These are phyloP conservation scores for Euwallacea similis DNA, from an alignment of 1,140 invertebrate genomes.

Conservation along the genomic window DNA sequence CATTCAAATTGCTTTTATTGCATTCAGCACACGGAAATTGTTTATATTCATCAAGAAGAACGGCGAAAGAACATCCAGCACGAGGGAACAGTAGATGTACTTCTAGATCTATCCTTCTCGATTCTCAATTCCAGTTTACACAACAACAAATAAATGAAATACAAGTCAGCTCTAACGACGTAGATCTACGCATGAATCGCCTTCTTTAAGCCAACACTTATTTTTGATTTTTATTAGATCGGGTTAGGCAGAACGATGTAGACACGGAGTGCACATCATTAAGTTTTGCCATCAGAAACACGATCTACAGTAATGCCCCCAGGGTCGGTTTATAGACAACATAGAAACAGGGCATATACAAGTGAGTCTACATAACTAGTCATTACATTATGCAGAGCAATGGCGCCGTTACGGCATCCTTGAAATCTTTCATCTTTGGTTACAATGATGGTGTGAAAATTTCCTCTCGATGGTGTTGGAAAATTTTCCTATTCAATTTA, in stretches of 20 bases:
- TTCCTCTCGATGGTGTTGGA: neutral
- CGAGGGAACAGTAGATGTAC: no score
- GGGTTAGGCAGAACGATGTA: neutral
- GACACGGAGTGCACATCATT: neutral
- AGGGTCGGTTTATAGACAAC: conserved; percentile 8
- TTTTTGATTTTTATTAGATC: conserved; percentile 18
- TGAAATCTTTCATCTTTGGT: neutral
- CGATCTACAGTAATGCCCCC: conserved; percentile 1
- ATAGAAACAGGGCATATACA: neutral
- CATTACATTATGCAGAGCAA: conserved; percentile 6
- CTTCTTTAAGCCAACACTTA: conserved; percentile 17
- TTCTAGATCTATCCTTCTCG: no score
- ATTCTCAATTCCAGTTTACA: no score
- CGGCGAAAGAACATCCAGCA: no score
- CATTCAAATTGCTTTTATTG: conserved; percentile 17
- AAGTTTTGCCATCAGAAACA: conserved; percentile 5
- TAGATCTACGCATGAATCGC: neutral
- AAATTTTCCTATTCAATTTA: neutral
- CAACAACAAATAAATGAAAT: neutral
- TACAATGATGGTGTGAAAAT: neutral
- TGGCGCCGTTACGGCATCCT: conserved; percentile 7
- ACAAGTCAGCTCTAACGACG: neutral
- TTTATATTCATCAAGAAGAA: neutral
- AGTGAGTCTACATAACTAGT: neutral
- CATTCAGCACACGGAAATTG: conserved; percentile 1